These are phyloP conservation scores for Machimus atricapillus DNA, from an alignment of 2,888 invertebrate species.

Conservation along the genomic window DNA sequence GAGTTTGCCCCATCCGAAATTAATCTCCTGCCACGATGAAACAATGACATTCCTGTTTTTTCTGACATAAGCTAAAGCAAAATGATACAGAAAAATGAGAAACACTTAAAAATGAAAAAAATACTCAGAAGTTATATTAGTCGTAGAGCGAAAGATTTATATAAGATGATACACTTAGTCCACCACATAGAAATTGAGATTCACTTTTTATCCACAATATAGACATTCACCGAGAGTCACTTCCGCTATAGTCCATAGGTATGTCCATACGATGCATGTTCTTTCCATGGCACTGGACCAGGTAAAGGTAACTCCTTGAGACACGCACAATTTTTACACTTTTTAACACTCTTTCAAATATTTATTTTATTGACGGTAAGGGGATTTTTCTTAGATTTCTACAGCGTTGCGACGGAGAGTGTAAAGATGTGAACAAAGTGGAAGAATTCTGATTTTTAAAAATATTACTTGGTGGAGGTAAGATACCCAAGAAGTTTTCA, in stretches of 20 bases:
- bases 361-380: not conserved
- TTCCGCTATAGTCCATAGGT: slow-evolving; percentile 46
- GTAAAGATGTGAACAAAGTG: not conserved
- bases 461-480: not conserved
- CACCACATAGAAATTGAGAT: slow-evolving; percentile 2
- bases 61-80: not conserved
- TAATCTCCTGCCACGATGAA: slow-evolving; percentile 28
- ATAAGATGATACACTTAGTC: not conserved
- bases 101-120: not conserved
- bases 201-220: slow-evolving; percentile 10
- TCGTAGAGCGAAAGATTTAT: not conserved
- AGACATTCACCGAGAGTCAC: slow-evolving; percentile 40
- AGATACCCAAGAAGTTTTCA: not conserved
- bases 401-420: not conserved
- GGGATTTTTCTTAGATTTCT: not conserved
- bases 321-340: not conserved
- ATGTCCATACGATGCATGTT: slow-evolving; percentile 42
- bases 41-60: slow-evolving; percentile 1
- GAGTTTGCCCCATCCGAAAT: not conserved
- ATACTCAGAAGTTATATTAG: not conserved
- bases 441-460: not conserved
- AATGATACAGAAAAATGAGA: not conserved
- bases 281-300: not conserved
- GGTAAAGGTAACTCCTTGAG: not conserved
- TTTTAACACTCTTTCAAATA: not conserved